These are phyloP conservation scores for Steinernema feltiae DNA, from an alignment of 1,140 invertebrate genomes.

Conservation along the genomic window DNA sequence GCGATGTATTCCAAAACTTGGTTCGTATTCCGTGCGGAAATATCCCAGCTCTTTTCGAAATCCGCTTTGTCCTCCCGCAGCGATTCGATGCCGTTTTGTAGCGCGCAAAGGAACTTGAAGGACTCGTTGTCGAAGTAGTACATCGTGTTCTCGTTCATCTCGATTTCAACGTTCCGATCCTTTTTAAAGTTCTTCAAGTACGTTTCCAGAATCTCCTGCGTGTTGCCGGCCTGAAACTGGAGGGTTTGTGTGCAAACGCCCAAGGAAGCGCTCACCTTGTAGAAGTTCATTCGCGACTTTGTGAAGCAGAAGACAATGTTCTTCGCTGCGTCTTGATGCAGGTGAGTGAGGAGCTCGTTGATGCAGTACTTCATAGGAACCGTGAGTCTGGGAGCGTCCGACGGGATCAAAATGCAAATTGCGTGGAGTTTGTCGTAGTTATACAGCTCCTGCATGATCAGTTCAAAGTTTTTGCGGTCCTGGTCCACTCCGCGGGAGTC, in stretches of 20 bases:
- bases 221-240: too few relatives aligned
- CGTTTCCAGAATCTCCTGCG: not conserved
- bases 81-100: conserved; percentile 18
- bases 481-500: not conserved
- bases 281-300: conserved; percentile 37
- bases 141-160: conserved; percentile 19
- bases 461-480: not conserved
- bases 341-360: not conserved
- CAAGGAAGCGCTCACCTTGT: too few relatives aligned
- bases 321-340: not conserved
- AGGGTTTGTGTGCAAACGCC: too few relatives aligned
- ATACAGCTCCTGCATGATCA: not conserved
- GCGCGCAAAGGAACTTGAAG: conserved; percentile 31
- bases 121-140: conserved; percentile 39
- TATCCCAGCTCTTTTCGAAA: conserved; percentile 30
- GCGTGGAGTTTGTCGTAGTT: not conserved
- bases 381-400: not conserved
- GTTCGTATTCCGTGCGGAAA: conserved; percentile 19
- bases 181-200: conserved; percentile 14
- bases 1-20: conserved; percentile 30
- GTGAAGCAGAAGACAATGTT: not conserved
- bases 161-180: conserved; percentile 5
- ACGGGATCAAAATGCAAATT: not conserved
- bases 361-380: not conserved
- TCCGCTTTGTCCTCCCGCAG: conserved; percentile 14